A percentile compares a stretch with the other conserved stretches of the same genome.
Conservation (phyloP, 2,797 vertebrate genomes). For the Mus caroli region DNA sequence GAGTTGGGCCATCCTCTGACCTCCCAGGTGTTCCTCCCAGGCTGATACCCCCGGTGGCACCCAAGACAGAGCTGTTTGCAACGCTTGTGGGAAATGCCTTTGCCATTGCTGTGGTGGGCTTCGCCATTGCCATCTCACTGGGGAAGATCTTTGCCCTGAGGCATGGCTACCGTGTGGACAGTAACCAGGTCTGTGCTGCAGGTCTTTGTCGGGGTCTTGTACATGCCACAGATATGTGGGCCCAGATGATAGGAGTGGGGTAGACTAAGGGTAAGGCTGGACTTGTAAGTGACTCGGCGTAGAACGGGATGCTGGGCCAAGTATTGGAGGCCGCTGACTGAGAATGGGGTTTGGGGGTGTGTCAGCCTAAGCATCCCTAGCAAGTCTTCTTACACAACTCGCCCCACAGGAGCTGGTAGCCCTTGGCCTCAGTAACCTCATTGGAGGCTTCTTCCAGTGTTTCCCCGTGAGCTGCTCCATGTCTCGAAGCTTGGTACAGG, state of each 20-base stretch:
- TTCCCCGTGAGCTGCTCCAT: slow-evolving; percentile 97
- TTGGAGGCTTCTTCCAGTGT: slow-evolving; percentile 96
- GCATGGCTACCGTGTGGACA: slow-evolving; percentile 97
- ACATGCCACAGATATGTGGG: neutral
- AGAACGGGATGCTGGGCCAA: neutral
- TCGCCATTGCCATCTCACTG: slow-evolving; percentile 97
- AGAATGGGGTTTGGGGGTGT: neutral
- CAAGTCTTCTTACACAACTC: neutral
- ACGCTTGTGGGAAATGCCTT: slow-evolving; percentile 95
- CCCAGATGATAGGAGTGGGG: neutral
- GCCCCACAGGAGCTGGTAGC: slow-evolving; percentile 95
- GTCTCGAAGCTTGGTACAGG: slow-evolving; percentile 97
- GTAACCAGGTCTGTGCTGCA: slow-evolving; percentile 92
- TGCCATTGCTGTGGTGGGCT: slow-evolving; percentile 96
- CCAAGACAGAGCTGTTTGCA: slow-evolving; percentile 88
- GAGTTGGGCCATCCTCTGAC: neutral
- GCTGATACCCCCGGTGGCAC: slow-evolving; percentile 91
- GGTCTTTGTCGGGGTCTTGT: neutral
- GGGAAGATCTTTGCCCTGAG: slow-evolving; percentile 97
- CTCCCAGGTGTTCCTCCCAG: slow-evolving; percentile 84
- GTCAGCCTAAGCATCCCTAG: neutral
- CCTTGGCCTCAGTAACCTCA: slow-evolving; percentile 94
- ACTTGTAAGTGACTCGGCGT: neutral
- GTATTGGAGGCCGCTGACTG: neutral
- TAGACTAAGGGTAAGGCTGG: neutral